Evolutionary conservation across 1,140 invertebrate genomes (phyloP), one percentile per base, ranked within the genome.

Genomic region (Sesamia nonagrioides): DNA sequence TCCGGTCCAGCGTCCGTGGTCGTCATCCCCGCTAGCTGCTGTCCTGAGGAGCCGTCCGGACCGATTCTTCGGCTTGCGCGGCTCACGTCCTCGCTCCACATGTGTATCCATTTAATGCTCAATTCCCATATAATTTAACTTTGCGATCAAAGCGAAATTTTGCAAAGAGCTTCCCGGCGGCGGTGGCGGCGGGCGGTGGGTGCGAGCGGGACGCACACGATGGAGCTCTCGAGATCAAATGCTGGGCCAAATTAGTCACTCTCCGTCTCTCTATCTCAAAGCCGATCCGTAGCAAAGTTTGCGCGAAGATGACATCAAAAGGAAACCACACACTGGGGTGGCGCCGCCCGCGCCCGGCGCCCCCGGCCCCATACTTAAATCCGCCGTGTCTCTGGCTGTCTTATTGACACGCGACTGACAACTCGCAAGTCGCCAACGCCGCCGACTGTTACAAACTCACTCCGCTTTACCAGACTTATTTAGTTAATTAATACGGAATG

Each of bases 81-180:
- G 78, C 84, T 35, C 78, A 75, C 89, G 79, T 80, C 85, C 79
- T 79, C 82, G 85, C 82, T 85, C 91, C 89, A 85, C 86, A 92
- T 93, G 90, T 94, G 93, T 95, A 95, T 95, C 93, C 89, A 91
- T 95, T 94, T 94, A 93, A 94, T 94, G 91, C 92, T 92, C 93
- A 90, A 95, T 95, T 95, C 92, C 92, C 92, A 95, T 94, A 95
- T 94, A 95, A 95, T 95, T 95, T 95, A 95, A 95, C 92, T 95
- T 94, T 93, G 89, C 93, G 93, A 95, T 95, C 93, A 94, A 95
- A 95, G 93, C 85, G 90, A 94, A 95, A 95, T 93, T 95, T 94
- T 87, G 92, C 92, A 92, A 93, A 94, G 92, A 95, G 93, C 92
- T 93, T 92, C 89, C 90, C 90, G 92, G 87, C 92, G 90, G 91